phyloP scores from a whole-genome alignment of 2,888 invertebrate genomes.

The Lepas anatifera region DNA sequence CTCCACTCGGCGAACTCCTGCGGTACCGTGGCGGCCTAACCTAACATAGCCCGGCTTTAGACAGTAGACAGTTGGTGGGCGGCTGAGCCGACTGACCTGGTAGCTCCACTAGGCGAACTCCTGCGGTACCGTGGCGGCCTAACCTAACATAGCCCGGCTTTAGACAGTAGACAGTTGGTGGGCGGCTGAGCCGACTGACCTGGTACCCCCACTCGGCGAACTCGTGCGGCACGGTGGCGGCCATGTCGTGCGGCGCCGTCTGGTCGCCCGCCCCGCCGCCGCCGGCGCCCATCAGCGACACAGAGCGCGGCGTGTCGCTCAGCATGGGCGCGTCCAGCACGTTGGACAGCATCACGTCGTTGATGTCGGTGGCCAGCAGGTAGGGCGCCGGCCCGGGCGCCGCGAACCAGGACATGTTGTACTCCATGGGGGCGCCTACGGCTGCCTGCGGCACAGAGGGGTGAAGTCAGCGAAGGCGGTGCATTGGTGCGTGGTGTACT shows the following conservation, averaged over 20 bases:
- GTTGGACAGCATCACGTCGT: conserved; percentile 24
- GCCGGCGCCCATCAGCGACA: conserved; percentile 12
- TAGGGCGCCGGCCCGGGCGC: neutral
- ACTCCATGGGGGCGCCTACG: neutral
- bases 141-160: no score
- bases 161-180: no score
- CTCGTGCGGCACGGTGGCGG: conserved; percentile 4
- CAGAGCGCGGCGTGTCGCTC: conserved; percentile 24
- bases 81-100: neutral
- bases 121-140: neutral
- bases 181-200: neutral
- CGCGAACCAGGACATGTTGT: conserved; percentile 12
- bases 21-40: neutral
- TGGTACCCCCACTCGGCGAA: conserved; percentile 3
- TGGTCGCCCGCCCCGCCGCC: neutral
- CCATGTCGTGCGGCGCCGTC: neutral
- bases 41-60: no score
- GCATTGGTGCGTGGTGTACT: no score
- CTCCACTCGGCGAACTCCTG: no score
- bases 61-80: no score
- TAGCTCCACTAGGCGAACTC: no score
- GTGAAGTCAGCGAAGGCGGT: no score
- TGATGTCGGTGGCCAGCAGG: conserved; percentile 11
- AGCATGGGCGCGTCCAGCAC: conserved; percentile 24
- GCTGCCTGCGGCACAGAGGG: neutral